A percentile compares a stretch with the other conserved stretches of the same genome.
phyloP scores from a whole-genome alignment of 1,140 invertebrate species.

The Eurytemora carolleeae region DNA sequence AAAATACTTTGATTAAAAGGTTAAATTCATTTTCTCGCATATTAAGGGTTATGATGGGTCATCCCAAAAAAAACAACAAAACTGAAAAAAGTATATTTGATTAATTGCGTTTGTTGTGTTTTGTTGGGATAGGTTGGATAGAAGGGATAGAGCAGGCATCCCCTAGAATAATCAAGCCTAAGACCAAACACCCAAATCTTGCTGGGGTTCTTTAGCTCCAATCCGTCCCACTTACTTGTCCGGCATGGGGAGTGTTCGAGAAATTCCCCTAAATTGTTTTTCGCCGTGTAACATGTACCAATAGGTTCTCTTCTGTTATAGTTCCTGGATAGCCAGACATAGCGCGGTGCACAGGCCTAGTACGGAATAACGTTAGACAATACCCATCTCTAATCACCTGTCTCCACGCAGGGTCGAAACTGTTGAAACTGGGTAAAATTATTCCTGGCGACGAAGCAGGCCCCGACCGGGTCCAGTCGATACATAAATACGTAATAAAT shows the following conservation, averaged over 20 bases:
- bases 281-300: slow-evolving; percentile 72
- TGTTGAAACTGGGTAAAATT: slow-evolving; percentile 48
- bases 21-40: too few relatives aligned
- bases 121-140: too few relatives aligned
- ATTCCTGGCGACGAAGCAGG: slow-evolving; percentile 61
- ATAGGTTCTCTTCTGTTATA: slow-evolving; percentile 66
- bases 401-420: slow-evolving; percentile 50
- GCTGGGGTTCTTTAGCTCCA: not conserved
- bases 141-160: too few relatives aligned
- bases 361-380: too few relatives aligned
- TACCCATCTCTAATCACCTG: slow-evolving; percentile 22
- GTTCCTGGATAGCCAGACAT: slow-evolving; percentile 58
- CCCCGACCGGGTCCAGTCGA: slow-evolving; percentile 74
- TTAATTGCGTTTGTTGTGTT: too few relatives aligned
- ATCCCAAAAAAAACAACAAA: too few relatives aligned
- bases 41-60: too few relatives aligned
- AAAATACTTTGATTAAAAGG: too few relatives aligned
- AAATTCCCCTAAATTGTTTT: slow-evolving; percentile 44
- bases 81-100: too few relatives aligned
- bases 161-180: too few relatives aligned
- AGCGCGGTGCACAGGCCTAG: slow-evolving; percentile 86
- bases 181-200: too few relatives aligned
- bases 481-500: slow-evolving; percentile 58
- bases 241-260: slow-evolving; percentile 68
- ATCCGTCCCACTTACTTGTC: slow-evolving; percentile 34